Conservation (phyloP, 2,888 invertebrate species). For the Tridacna gigas region DNA sequence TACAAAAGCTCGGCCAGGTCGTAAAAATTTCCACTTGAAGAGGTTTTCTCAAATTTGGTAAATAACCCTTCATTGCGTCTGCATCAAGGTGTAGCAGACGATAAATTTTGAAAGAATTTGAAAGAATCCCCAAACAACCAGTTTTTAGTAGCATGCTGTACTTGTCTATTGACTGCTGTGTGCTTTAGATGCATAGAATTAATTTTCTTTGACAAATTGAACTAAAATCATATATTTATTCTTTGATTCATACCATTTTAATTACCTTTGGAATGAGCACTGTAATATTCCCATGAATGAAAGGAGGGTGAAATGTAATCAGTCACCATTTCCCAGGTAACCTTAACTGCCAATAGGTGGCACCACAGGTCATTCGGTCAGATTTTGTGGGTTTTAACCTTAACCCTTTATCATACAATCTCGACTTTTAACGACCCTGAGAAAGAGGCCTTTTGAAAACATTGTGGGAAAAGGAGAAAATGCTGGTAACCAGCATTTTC, state of each 20-base stretch:
- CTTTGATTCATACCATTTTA: no score
- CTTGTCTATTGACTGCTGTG: not conserved
- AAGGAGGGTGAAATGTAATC: not conserved
- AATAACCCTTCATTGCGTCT: constrained; percentile 18
- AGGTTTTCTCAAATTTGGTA: constrained; percentile 22
- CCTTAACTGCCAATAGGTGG: constrained; percentile 22
- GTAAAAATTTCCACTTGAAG: constrained; percentile 38
- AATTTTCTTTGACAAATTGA: no score
- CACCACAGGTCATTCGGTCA: constrained; percentile 26
- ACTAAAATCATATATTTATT: no score
- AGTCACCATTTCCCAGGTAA: constrained; percentile 27
- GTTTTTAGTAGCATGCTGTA: no score
- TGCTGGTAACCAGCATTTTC: not conserved
- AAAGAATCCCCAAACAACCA: not conserved
- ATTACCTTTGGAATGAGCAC: no score
- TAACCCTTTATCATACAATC: no score
- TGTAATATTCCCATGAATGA: no score
- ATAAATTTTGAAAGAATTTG: not conserved
- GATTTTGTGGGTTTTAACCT: not conserved
- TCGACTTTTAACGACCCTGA: no score
- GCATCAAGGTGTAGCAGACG: not conserved
- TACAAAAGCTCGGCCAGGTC: constrained; percentile 23
- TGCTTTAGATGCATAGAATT: no score
- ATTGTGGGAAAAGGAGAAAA: not conserved
- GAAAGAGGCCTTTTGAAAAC: no score